Evolutionary conservation across 2,888 invertebrate species (phyloP), one percentile per base, ranked within the genome.

Genomic region (Choreutis nemorana): DNA sequence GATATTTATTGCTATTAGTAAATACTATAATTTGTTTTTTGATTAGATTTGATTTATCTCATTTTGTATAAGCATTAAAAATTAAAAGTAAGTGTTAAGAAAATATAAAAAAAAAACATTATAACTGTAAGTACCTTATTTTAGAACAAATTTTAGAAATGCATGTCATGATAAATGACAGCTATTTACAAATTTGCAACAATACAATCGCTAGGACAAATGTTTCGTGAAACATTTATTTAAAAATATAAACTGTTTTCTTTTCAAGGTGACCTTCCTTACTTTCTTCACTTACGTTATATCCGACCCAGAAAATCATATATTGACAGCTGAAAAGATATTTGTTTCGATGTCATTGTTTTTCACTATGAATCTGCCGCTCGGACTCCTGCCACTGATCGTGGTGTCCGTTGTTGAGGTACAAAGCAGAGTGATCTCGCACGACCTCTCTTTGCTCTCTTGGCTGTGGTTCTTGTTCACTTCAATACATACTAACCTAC

Each of bases 331-430:
- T 13, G 81, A 87, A 61, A 89, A 85, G 63, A 90, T 90, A 35
- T 94, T 96, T 75, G 94, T 95, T 30, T 87, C 93, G 41, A 81
- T 96, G 53, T 83, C 93, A 20, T 81, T 96, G 47, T 95, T 96
- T 81, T 90, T 90, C 72, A 86, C 91, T 45, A 86, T 96, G 63
- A 85, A 92, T 58, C 83, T 94, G 71, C 94, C 95, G 34, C 80
- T 96, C 72, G 87, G 88, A 45, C 83, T 92, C 63, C 82, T 94
- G 50, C 90, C 90, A 25, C 80, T 90, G 80, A 73, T 90, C 66
- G 79, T 88, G 54, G 88, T 89, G 43, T 86, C 83, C 51, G 75
- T 81, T 41, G 83, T 90, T 38, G 90, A 91, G 90, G 91, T 91
- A 86, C 82, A 60, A 41, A 31, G 44, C 37, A 33, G 36, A 41